Percentiles rank a stretch among this genome's conserved stretches.
Conservation (phyloP, 2,113 vertebrate genomes). For the Boulengeromyrus knoepffleri region DNA sequence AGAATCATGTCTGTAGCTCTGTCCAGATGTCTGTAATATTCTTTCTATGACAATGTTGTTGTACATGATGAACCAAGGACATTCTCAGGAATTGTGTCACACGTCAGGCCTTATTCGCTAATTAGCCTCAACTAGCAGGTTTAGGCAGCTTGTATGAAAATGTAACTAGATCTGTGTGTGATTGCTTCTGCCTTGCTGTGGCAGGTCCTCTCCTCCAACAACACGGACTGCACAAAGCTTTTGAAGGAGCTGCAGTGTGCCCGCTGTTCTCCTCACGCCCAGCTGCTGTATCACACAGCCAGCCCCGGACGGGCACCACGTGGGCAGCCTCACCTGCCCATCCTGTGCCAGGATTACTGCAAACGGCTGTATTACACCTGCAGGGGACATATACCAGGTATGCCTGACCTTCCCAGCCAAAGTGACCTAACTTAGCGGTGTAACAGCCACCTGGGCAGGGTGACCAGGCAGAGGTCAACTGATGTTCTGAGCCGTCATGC, state of each 20-base stretch:
- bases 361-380: slow-evolving; percentile 96
- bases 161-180: slow-evolving; percentile 40
- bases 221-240: slow-evolving; percentile 89
- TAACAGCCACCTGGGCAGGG: neutral
- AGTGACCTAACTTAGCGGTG: neutral
- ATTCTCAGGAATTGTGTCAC: neutral
- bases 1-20: neutral
- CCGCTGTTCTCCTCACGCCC: slow-evolving; percentile 90
- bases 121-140: neutral
- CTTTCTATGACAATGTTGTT: neutral
- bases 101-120: neutral
- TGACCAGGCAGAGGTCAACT: neutral
- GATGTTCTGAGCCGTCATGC: neutral
- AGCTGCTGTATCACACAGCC: slow-evolving; percentile 82
- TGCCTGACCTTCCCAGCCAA: slow-evolving; percentile 28
- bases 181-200: slow-evolving; percentile 39
- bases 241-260: slow-evolving; percentile 96
- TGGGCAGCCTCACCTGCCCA: slow-evolving; percentile 77
- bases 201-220: slow-evolving; percentile 92
- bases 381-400: slow-evolving; percentile 94
- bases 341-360: slow-evolving; percentile 94
- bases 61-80: neutral
- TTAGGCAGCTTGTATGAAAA: neutral
- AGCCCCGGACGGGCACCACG: slow-evolving; percentile 73
- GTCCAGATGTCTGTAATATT: neutral